These are phyloP conservation scores for Parnassius orleans DNA, from an alignment of 2,888 invertebrate species.

Conservation along the genomic window DNA sequence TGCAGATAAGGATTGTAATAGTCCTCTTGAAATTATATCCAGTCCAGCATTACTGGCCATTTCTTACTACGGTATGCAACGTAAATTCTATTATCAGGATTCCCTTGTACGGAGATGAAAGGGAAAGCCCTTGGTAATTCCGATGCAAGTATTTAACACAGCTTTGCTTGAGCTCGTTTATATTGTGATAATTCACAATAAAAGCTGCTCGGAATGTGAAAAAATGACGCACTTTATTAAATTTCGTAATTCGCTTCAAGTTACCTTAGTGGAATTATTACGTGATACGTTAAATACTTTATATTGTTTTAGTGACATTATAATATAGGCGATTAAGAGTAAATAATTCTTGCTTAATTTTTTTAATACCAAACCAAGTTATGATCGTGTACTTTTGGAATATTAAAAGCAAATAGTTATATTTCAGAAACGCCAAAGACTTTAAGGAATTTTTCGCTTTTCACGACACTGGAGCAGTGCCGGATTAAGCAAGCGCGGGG, in stretches of 20 bases:
- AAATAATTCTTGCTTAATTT: slow-evolving; percentile 1
- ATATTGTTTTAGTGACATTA: slow-evolving; percentile 1
- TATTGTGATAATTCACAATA: slow-evolving; percentile 18
- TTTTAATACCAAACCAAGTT: slow-evolving; percentile 11
- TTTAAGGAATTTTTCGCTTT: too few relatives aligned
- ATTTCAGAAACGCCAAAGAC: too few relatives aligned
- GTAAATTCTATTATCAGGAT: slow-evolving; percentile 51
- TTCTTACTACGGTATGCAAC: slow-evolving; percentile 59
- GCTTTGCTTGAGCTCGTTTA: slow-evolving; percentile 26
- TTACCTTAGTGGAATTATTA: too few relatives aligned
- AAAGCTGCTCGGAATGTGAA: slow-evolving; percentile 5
- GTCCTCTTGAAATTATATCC: not conserved
- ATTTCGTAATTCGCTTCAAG: slow-evolving; percentile 9
- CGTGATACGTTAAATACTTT: not conserved
- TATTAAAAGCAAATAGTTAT: too few relatives aligned
- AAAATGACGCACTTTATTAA: slow-evolving; percentile 5
- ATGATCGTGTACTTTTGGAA: not conserved
- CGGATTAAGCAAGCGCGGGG: too few relatives aligned
- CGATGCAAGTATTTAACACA: slow-evolving; percentile 30
- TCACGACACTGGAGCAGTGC: too few relatives aligned
- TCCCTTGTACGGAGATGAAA: slow-evolving; percentile 53
- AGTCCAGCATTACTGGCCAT: slow-evolving; percentile 32
- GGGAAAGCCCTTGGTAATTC: slow-evolving; percentile 47
- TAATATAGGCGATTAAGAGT: not conserved
- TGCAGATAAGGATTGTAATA: slow-evolving; percentile 9